Evolutionary conservation across 2,888 invertebrate genomes (phyloP).

Genomic region (Agelastica alni): DNA sequence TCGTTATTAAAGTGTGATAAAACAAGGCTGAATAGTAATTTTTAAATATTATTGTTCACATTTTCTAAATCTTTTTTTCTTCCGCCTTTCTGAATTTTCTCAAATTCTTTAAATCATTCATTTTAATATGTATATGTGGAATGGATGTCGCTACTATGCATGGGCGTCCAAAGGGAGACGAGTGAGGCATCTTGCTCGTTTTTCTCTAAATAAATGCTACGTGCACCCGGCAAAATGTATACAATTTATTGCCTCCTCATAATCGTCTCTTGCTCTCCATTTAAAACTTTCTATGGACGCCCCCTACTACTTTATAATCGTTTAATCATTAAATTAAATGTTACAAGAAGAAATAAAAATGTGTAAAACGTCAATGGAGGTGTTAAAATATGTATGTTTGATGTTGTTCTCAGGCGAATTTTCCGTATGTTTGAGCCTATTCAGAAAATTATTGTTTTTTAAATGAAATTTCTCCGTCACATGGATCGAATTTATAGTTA

Average conservation of each 20-base stretch:
- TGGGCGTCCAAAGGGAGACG: no score
- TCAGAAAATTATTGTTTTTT: slow-evolving; percentile 27
- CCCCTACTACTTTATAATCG: slow-evolving; percentile 21
- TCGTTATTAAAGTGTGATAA: slow-evolving; percentile 33
- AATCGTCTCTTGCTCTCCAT: no score
- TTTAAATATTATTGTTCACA: slow-evolving; percentile 28
- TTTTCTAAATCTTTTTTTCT: slow-evolving; percentile 24
- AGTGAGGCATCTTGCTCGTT: no score
- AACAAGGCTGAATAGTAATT: slow-evolving; percentile 33
- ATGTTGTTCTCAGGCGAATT: slow-evolving; percentile 25
- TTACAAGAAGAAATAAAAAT: slow-evolving; percentile 10
- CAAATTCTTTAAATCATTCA: slow-evolving; percentile 30
- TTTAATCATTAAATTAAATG: slow-evolving; percentile 16
- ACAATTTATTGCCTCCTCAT: no score
- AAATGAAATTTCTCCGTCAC: slow-evolving; percentile 12
- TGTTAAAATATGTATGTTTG: slow-evolving; percentile 31
- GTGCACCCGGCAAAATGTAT: no score
- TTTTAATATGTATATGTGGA: slow-evolving; percentile 20
- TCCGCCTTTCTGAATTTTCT: slow-evolving; percentile 31
- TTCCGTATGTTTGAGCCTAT: slow-evolving; percentile 32
- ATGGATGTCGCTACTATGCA: slow-evolving; percentile 12
- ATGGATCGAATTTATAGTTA: slow-evolving; percentile 13
- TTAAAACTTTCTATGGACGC: no score
- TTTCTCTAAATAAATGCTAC: no score
- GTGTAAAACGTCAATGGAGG: slow-evolving; percentile 14